These are phyloP conservation scores for Micromys minutus DNA, from an alignment of 2,113 vertebrate species.

Conservation along the genomic window DNA sequence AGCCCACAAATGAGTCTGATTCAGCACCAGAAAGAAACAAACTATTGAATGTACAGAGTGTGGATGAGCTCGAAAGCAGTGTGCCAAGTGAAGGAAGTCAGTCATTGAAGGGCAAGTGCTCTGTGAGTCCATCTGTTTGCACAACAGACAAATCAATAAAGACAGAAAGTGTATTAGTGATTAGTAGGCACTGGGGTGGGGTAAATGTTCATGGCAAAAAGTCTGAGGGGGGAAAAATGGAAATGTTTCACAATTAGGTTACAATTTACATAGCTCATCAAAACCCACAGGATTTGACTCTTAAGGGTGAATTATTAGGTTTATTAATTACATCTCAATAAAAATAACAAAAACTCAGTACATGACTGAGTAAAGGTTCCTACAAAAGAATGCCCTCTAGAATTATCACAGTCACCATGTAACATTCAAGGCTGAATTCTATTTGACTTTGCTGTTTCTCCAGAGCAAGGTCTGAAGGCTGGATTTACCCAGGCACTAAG, in stretches of 20 bases:
- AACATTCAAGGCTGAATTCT: constrained; percentile 88
- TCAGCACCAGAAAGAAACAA: constrained; percentile 2
- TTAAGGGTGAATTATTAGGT: neutral
- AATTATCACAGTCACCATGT: constrained; percentile 88
- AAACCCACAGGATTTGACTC: neutral
- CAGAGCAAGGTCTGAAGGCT: constrained; percentile 80
- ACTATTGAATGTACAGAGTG: neutral
- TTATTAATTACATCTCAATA: neutral
- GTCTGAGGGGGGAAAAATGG: neutral
- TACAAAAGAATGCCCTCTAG: neutral
- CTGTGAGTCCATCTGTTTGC: neutral
- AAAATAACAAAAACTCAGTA: constrained; percentile 80
- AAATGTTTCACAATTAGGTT: constrained; percentile 44
- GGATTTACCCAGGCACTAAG: constrained; percentile 89
- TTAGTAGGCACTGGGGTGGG: neutral
- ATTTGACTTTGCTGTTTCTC: constrained; percentile 86
- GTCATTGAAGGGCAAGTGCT: neutral
- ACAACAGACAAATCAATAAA: neutral
- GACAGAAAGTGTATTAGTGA: neutral
- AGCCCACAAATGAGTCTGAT: neutral
- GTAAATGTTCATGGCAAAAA: neutral
- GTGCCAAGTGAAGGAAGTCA: neutral
- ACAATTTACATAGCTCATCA: neutral
- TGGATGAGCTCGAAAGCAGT: constrained; percentile 7
- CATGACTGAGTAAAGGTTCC: constrained; percentile 78